These are phyloP conservation scores for Carcharodon carcharias DNA, from an alignment of 2,797 vertebrate species.

Conservation along the genomic window DNA sequence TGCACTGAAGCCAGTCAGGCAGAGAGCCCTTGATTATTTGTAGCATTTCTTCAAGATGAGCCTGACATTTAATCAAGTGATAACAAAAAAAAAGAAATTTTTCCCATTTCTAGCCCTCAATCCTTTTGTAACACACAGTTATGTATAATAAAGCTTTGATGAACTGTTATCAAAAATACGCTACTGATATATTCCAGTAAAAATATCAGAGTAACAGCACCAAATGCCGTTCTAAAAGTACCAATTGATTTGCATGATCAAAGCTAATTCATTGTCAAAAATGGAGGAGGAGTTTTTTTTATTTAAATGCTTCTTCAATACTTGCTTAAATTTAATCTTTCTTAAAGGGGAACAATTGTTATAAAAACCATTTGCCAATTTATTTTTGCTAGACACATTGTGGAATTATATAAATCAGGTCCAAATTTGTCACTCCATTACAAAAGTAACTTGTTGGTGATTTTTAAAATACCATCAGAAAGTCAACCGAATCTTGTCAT, in stretches of 20 bases:
- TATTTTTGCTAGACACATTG: background rate
- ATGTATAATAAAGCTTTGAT: background rate
- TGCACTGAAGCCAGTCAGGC: constrained; percentile 8
- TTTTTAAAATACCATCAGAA: background rate
- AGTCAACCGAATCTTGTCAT: background rate
- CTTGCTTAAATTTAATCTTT: background rate
- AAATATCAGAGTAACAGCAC: background rate
- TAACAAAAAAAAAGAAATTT: background rate
- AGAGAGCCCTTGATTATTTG: constrained; percentile 9
- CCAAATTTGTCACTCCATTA: background rate
- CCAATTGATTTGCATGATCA: constrained; percentile 1
- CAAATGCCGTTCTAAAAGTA: background rate
- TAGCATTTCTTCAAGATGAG: constrained; percentile 2
- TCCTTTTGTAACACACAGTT: background rate
- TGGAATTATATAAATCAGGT: background rate
- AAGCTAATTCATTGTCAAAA: background rate
- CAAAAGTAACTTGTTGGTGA: background rate
- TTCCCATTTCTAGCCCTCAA: background rate
- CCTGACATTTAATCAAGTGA: constrained; percentile 12
- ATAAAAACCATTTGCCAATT: background rate
- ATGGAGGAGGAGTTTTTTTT: background rate
- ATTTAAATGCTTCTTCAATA: background rate
- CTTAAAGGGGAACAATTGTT: background rate
- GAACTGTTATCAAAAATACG: background rate
- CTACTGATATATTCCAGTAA: background rate